A percentile compares a stretch with the other conserved stretches of the same genome.
Conservation (phyloP, 2,888 invertebrate genomes). For the Gonocerus acuteangulatus region DNA sequence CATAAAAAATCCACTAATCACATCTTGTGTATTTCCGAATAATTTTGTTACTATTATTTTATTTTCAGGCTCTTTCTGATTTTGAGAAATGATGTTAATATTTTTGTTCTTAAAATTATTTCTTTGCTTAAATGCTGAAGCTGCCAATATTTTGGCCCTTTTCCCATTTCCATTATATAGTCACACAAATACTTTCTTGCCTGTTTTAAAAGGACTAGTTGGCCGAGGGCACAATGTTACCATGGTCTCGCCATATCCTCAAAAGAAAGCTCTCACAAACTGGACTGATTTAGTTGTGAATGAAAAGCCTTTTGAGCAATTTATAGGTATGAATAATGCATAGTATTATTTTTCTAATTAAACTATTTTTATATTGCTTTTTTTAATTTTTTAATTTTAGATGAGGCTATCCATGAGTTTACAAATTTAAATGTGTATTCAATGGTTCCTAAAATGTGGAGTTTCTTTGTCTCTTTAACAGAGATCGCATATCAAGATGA, state of each 20-base stretch:
- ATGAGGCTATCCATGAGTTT: neutral
- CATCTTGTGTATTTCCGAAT: too few species aligned
- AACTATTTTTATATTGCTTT: neutral
- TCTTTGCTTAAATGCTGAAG: too few species aligned
- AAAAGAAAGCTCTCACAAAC: constrained; percentile 23
- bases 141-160: constrained; percentile 24
- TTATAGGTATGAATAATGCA: constrained; percentile 13
- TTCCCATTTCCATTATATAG: constrained; percentile 32
- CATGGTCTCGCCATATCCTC: constrained; percentile 29
- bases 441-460: neutral
- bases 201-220: constrained; percentile 34
- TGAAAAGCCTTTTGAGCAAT: neutral
- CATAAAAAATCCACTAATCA: too few species aligned
- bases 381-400: neutral
- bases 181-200: constrained; percentile 32
- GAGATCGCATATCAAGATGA: constrained; percentile 10
- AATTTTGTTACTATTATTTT: too few species aligned
- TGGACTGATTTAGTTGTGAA: constrained; percentile 28
- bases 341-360: neutral
- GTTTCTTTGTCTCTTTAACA: neutral
- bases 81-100: too few species aligned
- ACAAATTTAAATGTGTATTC: neutral
- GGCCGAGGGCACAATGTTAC: constrained; percentile 33
- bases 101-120: too few species aligned
- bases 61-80: too few species aligned